Base-by-base conservation (phyloP, 2,797 vertebrate genomes). In the Prunella strophiata region DNA sequence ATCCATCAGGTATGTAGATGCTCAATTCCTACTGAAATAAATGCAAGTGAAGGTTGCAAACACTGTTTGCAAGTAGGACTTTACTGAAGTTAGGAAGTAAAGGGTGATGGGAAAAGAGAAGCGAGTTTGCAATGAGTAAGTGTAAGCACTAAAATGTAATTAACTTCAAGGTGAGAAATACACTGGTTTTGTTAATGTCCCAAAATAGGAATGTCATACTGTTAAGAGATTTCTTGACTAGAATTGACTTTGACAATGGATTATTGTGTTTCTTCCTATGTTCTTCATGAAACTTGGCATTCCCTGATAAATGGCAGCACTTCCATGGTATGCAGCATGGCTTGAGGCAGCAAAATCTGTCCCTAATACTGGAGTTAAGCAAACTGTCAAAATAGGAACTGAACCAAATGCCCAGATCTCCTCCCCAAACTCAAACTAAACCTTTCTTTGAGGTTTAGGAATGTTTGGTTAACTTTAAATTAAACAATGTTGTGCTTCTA, bases 381-480 rank as follows among this genome's bases (percentile, higher is more conserved):
- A 92, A 95, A 93, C 93, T 92, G 85, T 96, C 94, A 94, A 95
- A 96, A 88, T 5, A 94, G 91, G 87, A 96, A 89, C 43, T 14
- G 66, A 85, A 92, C 79, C 92, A 96, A 91, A 91, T 70, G 73
- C 20, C 55, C 73, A 72, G 47, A 85, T 91, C 82, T 91, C 89
- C 89, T 94, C 62, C 84, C 43, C 66, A 91, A 85, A 94, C 48
- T 83, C 92, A 91, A 96, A 93, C 17, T 29, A 79, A 96, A 86
- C 43, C 40, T 66, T 66, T 92, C 47, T 93, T 66, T 81, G 78
- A 94, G 85, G 47, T 72, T 96, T 75, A 89, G 85, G 89, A 92
- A 97, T 96, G 87, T 94, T 95, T 95, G 70, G 72, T 84, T 96
- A 97, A 89, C 82, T 91, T 85, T 19, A 96, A 94, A 81, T 85